Base-by-base conservation (phyloP, 2,797 vertebrate genomes). In the Falco berigora region DNA sequence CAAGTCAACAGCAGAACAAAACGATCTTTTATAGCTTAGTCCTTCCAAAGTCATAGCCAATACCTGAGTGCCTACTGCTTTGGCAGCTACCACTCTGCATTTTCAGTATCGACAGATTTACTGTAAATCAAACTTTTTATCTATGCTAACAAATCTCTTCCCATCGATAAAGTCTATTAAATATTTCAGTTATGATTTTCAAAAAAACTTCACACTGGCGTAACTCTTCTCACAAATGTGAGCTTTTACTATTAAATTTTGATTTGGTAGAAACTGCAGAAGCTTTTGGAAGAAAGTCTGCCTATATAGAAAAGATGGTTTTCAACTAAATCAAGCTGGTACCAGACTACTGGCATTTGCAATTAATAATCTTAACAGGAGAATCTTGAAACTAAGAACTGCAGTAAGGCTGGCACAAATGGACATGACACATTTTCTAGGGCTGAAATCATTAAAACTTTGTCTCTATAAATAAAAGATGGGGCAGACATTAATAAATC, bases 381-480 rank as follows among this genome's bases (percentile, higher is more conserved):
- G 59, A 91, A 79, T 86, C 63, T 64, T 92, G 82, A 92, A 90
- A 69, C 22, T 52, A 84, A 83, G 63, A 76, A 85, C 32, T 42
- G 38, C 36, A 61, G 14, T 47, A 90, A 89, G 61, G 44, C 49
- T 91, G 52, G 55, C 42, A 87, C 30, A 79, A 93, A 93, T 64
- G 55, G 81, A 87, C 30, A 42, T 24, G 12, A 91, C 77, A 93
- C 62, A n/a, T 83, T 92, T 95, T 89, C 84, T 89, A 79, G 63
- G 62, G 47, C 30, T 95, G 84, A 93, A 92, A 87, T 91, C 86
- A 95, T 92, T 95, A 85, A 74, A 94, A 91, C 6, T 91, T 89
- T 89, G 59, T 94, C 56, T 49, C 88, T 84, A 87, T 96, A 96
- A 97, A 96, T 96, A 95, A 97, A 92, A 96, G 73, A 93, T 84